These are phyloP conservation scores for Cricetomys ansorgei DNA, from an alignment of 2,113 vertebrate genomes.

Conservation along the genomic window DNA sequence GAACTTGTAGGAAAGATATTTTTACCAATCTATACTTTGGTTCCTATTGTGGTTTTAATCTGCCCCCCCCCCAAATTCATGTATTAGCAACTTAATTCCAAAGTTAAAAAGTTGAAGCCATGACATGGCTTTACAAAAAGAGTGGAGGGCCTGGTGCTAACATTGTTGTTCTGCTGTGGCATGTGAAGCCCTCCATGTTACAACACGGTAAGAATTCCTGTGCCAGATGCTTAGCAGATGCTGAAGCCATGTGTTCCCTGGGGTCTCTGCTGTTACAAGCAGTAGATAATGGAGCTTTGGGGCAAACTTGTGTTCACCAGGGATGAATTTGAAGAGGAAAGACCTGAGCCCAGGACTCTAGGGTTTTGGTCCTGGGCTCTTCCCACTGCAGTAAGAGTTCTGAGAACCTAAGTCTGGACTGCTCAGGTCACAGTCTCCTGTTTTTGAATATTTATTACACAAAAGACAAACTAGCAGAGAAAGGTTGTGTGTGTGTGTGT, in stretches of 20 bases:
- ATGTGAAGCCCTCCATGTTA: background rate
- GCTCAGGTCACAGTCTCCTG: too few species aligned
- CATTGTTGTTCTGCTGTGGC: background rate
- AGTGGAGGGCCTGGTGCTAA: rapidly evolving
- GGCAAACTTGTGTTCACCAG: background rate
- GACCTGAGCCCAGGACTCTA: background rate
- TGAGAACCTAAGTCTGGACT: background rate
- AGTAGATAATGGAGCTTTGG: background rate
- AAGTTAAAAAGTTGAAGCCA: too few species aligned
- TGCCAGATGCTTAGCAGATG: background rate
- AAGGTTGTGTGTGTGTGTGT: background rate
- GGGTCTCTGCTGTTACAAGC: too few species aligned
- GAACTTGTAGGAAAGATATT: background rate
- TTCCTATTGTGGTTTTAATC: background rate
- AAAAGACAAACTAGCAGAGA: background rate
- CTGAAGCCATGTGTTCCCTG: background rate
- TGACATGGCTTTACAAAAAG: background rate
- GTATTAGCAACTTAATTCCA: background rate
- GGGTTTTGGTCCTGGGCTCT: rapidly evolving
- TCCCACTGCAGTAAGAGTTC: background rate
- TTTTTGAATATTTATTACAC: constrained; percentile 8
- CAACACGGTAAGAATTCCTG: background rate
- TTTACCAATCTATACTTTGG: background rate
- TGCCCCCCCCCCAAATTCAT: background rate
- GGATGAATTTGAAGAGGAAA: background rate